Conservation (phyloP, 1,140 invertebrate species). For the Philopotamus ludificatus region DNA sequence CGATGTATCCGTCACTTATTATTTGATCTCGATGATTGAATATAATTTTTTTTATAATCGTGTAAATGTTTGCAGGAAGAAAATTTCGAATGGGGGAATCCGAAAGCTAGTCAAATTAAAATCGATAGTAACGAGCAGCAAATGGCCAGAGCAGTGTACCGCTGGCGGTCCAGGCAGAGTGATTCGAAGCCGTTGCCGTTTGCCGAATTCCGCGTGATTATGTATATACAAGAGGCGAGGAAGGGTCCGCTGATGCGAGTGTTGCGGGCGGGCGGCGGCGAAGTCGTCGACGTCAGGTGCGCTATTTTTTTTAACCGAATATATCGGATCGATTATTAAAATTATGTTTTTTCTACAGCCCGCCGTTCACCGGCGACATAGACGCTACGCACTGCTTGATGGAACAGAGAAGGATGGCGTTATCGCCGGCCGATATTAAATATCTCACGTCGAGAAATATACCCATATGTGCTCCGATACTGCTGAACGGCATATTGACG, state of each 20-base stretch:
- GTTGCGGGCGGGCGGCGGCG: constrained; percentile 70
- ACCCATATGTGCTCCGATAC: constrained; percentile 49
- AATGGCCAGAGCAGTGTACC: constrained; percentile 60
- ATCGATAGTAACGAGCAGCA: constrained; percentile 51
- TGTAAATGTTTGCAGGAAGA: constrained; percentile 62
- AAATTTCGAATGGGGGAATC: constrained; percentile 75
- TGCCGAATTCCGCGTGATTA: constrained; percentile 64
- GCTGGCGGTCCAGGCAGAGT: constrained; percentile 59
- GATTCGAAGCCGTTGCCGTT: constrained; percentile 61
- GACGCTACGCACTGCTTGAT: constrained; percentile 50
- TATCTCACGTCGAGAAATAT: constrained; percentile 45
- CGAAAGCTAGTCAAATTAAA: constrained; percentile 55
- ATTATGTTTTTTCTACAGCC: constrained; percentile 42
- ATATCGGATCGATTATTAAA: constrained; percentile 12
- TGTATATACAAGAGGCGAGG: constrained; percentile 66
- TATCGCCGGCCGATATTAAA: constrained; percentile 45
- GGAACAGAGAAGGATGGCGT: constrained; percentile 46
- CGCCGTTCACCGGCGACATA: constrained; percentile 47
- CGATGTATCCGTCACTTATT: constrained; percentile 53
- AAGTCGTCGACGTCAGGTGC: constrained; percentile 56
- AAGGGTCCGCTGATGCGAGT: constrained; percentile 66
- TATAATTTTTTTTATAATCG: not conserved
- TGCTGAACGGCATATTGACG: constrained; percentile 49
- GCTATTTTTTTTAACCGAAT: not conserved
- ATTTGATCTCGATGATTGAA: not conserved